phyloP scores from a whole-genome alignment of 2,797 vertebrate genomes.

The Glossophaga mutica region DNA sequence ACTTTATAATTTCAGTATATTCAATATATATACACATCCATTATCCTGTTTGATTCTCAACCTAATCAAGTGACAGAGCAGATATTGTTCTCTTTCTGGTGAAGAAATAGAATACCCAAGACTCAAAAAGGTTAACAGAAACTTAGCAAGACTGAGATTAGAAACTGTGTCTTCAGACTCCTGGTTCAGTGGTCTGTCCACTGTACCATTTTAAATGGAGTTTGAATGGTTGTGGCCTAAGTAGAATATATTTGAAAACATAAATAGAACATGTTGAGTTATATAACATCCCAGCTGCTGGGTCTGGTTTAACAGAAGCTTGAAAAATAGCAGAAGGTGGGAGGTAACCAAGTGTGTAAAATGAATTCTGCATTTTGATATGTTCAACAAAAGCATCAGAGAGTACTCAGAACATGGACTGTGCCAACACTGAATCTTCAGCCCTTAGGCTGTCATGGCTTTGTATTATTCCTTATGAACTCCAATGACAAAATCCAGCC shows the following conservation, averaged over 20 bases:
- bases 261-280: slow-evolving; percentile 72
- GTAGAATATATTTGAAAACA: slow-evolving; percentile 61
- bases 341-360: slow-evolving; percentile 64
- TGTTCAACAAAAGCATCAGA: slow-evolving; percentile 24
- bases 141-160: slow-evolving; percentile 40
- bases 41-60: slow-evolving; percentile 17
- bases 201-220: slow-evolving; percentile 28
- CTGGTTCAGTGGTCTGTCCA: slow-evolving; percentile 26
- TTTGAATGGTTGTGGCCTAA: slow-evolving; percentile 51
- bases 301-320: slow-evolving; percentile 66
- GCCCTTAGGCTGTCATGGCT: not conserved
- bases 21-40: not conserved
- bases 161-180: slow-evolving; percentile 51
- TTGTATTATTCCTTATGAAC: slow-evolving; percentile 13
- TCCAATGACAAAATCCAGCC: slow-evolving; percentile 7
- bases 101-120: not conserved
- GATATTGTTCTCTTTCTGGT: slow-evolving; percentile 2
- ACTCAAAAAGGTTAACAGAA: slow-evolving; percentile 19
- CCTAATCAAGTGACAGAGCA: slow-evolving; percentile 20
- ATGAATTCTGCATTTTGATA: slow-evolving; percentile 41
- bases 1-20: slow-evolving; percentile 52
- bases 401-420: not conserved
- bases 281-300: slow-evolving; percentile 66
- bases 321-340: slow-evolving; percentile 67
- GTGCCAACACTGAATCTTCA: not conserved